Evolutionary conservation across 1,140 invertebrate species (phyloP), one percentile per base, ranked within the genome.

Genomic region (Conopomorpha cramerella): DNA sequence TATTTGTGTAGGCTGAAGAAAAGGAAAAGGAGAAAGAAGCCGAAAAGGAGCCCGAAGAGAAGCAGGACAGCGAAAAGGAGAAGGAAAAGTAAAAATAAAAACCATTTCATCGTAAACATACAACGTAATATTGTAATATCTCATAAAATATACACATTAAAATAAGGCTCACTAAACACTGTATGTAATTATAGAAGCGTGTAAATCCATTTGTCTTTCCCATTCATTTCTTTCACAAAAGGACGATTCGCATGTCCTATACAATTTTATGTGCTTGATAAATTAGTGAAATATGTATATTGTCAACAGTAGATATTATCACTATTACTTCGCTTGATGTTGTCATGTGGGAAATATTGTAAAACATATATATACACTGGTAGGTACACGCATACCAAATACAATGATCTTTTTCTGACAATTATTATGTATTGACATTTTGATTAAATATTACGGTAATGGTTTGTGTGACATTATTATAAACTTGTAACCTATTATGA

Each of bases 41-140:
- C 6, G 85, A 87, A 50, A 86, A 86, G 51, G 86, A 89, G 48
- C 77, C 81, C 27, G 86, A 88, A 45, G 84, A 88, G 55, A 87
- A 87, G 54, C 86, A 86, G 65, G 86, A 88, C 42, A 86, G 87
- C 54, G 87, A 91, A 50, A 62, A 70, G 33, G 68, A 77, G 38
- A 54, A 51, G 33, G 68, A 71, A 30, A 66, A 63, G 43, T 55
- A 64, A 36, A 50, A 36, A 19, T 30, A 39, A 8, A 28, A 39
- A 31, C 4, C 12, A 7, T 16, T n/a, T 8, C 13, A 15, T 25
- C 23, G 7, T 11, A 3, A 26, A 11, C 11, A 36, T 36, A 13
- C 15, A 36, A 19, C 26, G 38, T 51, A 45, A 47, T 55, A 55
- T 37, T 55, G n/a, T n/a, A n/a, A n/a, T n/a, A n/a, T n/a, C n/a